Conservation (phyloP, 2,113 vertebrate species). For the Mustela nigripes region DNA sequence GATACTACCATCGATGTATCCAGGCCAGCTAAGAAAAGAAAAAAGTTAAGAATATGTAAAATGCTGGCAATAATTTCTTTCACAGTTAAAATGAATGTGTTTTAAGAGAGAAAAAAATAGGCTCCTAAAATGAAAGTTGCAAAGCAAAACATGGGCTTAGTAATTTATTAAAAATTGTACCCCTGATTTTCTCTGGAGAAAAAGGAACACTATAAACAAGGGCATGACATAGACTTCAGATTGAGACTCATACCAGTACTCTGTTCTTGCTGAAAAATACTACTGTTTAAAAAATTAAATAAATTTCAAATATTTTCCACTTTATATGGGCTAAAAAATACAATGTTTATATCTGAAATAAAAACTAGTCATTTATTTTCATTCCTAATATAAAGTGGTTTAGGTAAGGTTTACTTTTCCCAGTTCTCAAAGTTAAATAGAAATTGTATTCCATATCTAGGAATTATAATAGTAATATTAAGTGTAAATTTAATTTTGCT, state of each 20-base stretch:
- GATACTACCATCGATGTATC: neutral
- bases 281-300: constrained; percentile 46
- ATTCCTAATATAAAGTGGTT: constrained; percentile 65
- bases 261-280: constrained; percentile 46
- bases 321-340: constrained; percentile 40
- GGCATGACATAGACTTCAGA: constrained; percentile 27
- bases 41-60: neutral
- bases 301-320: constrained; percentile 62
- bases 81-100: constrained; percentile 31
- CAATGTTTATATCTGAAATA: constrained; percentile 59
- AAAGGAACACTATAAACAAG: constrained; percentile 15
- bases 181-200: constrained; percentile 38
- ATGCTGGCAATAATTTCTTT: constrained; percentile 23
- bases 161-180: constrained; percentile 62
- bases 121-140: constrained; percentile 12
- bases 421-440: constrained; percentile 58
- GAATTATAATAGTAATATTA: constrained; percentile 58
- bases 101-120: constrained; percentile 23
- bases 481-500: constrained; percentile 62
- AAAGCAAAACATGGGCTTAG: constrained; percentile 6
- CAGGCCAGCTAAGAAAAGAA: constrained; percentile 4
- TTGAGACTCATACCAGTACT: neutral
- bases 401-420: constrained; percentile 67
- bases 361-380: constrained; percentile 62
- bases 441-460: constrained; percentile 49